These are phyloP conservation scores for Oryzias woworae DNA, from an alignment of 2,113 vertebrate species.

Conservation along the genomic window DNA sequence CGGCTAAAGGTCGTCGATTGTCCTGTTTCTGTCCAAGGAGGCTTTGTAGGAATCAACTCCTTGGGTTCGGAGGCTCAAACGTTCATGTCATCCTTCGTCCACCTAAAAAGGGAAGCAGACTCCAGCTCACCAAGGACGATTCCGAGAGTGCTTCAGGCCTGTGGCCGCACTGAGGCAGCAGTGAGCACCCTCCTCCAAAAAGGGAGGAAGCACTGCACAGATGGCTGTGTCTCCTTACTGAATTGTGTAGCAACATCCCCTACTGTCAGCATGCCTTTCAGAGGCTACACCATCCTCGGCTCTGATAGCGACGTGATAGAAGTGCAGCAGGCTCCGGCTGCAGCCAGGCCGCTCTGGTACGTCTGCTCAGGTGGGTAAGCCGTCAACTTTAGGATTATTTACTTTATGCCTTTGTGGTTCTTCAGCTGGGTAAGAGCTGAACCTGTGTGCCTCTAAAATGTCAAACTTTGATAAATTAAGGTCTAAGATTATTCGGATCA, in stretches of 20 bases:
- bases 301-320: constrained; percentile 73
- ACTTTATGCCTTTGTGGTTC: too few relatives aligned
- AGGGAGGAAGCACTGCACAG: constrained; percentile 63
- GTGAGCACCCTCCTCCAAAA: constrained; percentile 79
- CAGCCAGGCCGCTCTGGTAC: constrained; percentile 88
- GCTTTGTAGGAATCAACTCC: constrained; percentile 87
- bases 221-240: constrained; percentile 84
- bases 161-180: constrained; percentile 86
- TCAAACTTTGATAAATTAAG: too few relatives aligned
- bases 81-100: constrained; percentile 90
- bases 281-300: constrained; percentile 85
- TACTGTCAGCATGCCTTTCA: constrained; percentile 82
- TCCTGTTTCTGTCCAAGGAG: constrained; percentile 84
- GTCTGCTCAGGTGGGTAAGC: constrained; percentile 87
- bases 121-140: neutral
- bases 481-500: too few relatives aligned
- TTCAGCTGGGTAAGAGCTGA: too few relatives aligned
- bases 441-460: too few relatives aligned
- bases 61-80: constrained; percentile 95
- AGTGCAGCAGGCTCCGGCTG: constrained; percentile 76
- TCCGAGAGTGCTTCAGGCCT: constrained; percentile 81
- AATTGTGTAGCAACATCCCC: constrained; percentile 80
- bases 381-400: too few relatives aligned
- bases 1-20: constrained; percentile 81
- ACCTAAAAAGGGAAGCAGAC: constrained; percentile 23